A percentile compares a stretch with the other conserved stretches of the same genome.
phyloP scores from a whole-genome alignment of 2,797 vertebrate species.

The Emydoidea blandingii region DNA sequence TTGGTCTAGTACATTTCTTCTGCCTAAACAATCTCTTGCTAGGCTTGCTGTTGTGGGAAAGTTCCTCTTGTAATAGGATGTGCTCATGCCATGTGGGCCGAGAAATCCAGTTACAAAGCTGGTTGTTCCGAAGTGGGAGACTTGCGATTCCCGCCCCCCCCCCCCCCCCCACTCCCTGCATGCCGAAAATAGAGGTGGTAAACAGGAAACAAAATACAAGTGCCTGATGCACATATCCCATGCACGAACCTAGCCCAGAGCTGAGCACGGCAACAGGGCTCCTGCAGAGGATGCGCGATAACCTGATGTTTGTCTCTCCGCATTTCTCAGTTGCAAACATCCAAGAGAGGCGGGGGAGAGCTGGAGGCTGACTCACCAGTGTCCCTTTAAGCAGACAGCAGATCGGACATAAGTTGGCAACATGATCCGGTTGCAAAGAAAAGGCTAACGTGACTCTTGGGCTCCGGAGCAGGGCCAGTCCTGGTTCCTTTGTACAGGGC shows the following conservation, averaged over 20 bases:
- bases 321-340: not conserved
- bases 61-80: not conserved
- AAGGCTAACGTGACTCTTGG: not conserved
- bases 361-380: not conserved
- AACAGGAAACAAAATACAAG: not conserved
- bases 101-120: too few relatives aligned
- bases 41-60: not conserved
- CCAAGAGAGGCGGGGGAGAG: not conserved
- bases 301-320: not conserved
- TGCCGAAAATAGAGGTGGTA: not conserved
- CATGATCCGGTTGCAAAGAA: not conserved
- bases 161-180: too few relatives aligned
- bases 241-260: not conserved
- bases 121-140: too few relatives aligned
- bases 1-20: not conserved
- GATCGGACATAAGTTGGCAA: not conserved
- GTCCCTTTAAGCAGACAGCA: not conserved
- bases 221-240: not conserved
- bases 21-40: not conserved
- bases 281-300: not conserved
- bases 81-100: not conserved
- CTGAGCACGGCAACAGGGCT: not conserved
- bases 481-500: not conserved
- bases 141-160: accelerated
- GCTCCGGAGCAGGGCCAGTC: not conserved